These are phyloP conservation scores for Ceratitis capitata DNA, from an alignment of 1,140 invertebrate genomes.

Conservation along the genomic window DNA sequence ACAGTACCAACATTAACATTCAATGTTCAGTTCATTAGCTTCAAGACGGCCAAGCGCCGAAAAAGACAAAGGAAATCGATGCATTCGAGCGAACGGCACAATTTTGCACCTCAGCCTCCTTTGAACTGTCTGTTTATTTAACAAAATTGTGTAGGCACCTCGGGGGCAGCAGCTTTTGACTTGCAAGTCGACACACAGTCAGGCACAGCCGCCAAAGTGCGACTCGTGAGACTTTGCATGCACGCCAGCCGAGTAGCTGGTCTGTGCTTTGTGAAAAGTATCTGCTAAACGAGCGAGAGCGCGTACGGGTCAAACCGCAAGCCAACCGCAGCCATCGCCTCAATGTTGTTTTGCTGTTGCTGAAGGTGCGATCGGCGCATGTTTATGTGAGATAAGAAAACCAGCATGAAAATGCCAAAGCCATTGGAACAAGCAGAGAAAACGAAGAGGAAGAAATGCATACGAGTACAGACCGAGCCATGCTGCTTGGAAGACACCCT, in stretches of 20 bases:
- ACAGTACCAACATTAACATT: constrained; percentile 12
- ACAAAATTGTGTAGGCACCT: constrained; percentile 22
- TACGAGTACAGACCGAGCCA: too few relatives aligned
- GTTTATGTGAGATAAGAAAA: constrained; percentile 29
- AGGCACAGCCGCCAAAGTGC: too few relatives aligned
- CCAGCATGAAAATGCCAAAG: constrained; percentile 14
- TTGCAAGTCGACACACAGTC: not conserved
- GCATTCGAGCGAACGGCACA: constrained; percentile 17
- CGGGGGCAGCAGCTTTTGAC: not conserved
- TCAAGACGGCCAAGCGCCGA: not conserved
- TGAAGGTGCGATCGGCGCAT: constrained; percentile 28
- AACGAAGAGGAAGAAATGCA: not conserved
- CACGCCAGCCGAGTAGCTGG: not conserved
- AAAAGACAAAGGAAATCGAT: constrained; percentile 22
- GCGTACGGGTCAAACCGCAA: constrained; percentile 4
- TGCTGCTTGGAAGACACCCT: constrained; percentile 14
- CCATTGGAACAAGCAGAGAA: not conserved
- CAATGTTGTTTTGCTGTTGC: not conserved
- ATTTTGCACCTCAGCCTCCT: constrained; percentile 26
- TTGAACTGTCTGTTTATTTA: constrained; percentile 18
- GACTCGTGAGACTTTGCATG: too few relatives aligned
- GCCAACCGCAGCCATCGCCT: not conserved
- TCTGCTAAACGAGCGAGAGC: constrained; percentile 23
- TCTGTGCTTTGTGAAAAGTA: not conserved
- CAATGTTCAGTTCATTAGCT: constrained; percentile 35